Conservation (phyloP, 2,888 invertebrate genomes). For the Perdita meconis region DNA sequence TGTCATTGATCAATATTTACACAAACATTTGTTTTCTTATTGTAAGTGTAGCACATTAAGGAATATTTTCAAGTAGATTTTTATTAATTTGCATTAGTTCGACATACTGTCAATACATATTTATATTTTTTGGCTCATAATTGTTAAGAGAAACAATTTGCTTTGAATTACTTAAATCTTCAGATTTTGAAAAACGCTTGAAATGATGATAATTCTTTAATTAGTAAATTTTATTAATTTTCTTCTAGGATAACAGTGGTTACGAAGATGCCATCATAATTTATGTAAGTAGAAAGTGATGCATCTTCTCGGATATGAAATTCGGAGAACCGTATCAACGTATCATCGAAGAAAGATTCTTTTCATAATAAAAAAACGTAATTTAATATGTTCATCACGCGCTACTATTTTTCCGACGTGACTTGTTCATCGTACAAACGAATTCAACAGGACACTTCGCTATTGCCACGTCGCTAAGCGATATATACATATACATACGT, state of each 20-base stretch:
- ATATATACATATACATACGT: slow-evolving; percentile 37
- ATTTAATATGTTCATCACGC: slow-evolving; percentile 75
- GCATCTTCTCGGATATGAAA: no score
- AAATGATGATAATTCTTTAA: no score
- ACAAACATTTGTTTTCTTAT: not conserved
- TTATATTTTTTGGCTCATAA: no score
- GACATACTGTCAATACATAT: no score
- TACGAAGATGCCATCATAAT: no score
- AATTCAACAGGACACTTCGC: slow-evolving; percentile 76
- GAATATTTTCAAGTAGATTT: not conserved
- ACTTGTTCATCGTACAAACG: slow-evolving; percentile 78
- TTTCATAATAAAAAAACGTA: slow-evolving; percentile 4
- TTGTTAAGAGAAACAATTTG: no score
- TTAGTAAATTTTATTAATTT: no score
- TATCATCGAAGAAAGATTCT: slow-evolving; percentile 5
- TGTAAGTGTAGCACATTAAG: no score
- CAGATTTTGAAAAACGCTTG: no score
- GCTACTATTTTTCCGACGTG: slow-evolving; percentile 71
- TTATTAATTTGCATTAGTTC: not conserved
- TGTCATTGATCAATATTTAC: not conserved
- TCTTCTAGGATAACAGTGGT: no score
- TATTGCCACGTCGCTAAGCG: slow-evolving; percentile 73
- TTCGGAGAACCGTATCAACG: not conserved
- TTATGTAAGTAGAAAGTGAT: no score
- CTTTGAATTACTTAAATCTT: no score